Conservation (phyloP, 2,888 invertebrate genomes). For the Meandrusa payeni region DNA sequence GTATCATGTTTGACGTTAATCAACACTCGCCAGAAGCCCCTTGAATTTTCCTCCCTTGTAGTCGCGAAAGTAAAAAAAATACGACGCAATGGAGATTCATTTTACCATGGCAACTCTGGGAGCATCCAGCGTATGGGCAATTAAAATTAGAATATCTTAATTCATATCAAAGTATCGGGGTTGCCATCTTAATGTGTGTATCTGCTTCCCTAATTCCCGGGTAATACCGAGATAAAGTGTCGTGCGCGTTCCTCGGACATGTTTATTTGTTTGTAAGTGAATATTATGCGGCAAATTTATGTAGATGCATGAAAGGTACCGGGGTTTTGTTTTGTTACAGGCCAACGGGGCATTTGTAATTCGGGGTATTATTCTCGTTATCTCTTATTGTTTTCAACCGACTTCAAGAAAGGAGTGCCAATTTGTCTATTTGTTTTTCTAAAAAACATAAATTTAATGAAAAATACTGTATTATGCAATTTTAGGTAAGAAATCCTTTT, state of each 20-base stretch:
- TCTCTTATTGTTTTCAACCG: no score
- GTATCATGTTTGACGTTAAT: no score
- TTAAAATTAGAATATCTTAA: slow-evolving; percentile 87
- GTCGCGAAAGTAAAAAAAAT: slow-evolving; percentile 2
- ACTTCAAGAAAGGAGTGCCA: no score
- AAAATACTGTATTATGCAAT: no score
- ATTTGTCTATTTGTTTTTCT: no score
- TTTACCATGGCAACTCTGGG: slow-evolving; percentile 5
- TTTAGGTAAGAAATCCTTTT: no score
- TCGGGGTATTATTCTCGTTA: no score
- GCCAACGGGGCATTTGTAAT: no score
- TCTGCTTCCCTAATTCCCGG: slow-evolving; percentile 72
- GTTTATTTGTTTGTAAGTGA: slow-evolving; percentile 74
- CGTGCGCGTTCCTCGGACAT: slow-evolving; percentile 56
- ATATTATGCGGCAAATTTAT: slow-evolving; percentile 49
- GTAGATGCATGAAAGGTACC: no score
- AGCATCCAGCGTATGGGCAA: slow-evolving; percentile 43
- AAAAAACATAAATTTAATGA: no score
- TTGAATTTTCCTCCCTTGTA: no score
- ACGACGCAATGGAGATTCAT: slow-evolving; percentile 4
- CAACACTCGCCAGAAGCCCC: no score
- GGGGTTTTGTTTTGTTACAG: slow-evolving; percentile 21
- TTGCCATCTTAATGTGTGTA: slow-evolving; percentile 77
- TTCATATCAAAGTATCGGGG: slow-evolving; percentile 83
- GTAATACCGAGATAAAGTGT: slow-evolving; percentile 64